Conservation (phyloP, 1,140 invertebrate species). For the Drosophila jambulina region DNA sequence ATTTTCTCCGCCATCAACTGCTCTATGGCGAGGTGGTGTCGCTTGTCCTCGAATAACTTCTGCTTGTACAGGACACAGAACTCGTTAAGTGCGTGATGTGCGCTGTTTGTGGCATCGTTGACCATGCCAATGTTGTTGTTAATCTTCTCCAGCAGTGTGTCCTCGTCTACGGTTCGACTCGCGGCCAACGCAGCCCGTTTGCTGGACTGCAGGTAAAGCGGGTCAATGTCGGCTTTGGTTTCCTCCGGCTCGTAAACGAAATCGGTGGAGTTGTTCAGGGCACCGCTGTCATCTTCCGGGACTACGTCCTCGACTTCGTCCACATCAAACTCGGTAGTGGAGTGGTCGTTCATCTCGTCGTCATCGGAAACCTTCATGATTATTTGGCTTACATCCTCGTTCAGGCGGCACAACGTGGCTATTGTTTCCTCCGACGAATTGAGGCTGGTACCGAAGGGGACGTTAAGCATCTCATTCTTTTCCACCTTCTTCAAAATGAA, state of each 20-base stretch:
- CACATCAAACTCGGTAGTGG: constrained; percentile 53
- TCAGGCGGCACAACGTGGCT: constrained; percentile 62
- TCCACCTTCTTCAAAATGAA: constrained; percentile 73
- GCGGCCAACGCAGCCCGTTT: constrained; percentile 26
- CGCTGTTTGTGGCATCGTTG: constrained; percentile 41
- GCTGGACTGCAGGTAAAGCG: constrained; percentile 57
- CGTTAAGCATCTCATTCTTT: constrained; percentile 68
- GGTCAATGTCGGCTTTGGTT: constrained; percentile 58
- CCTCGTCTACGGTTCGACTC: constrained; percentile 23
- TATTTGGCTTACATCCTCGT: constrained; percentile 67
- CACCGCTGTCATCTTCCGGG: constrained; percentile 59
- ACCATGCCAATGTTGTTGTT: constrained; percentile 39
- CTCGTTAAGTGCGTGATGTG: constrained; percentile 49
- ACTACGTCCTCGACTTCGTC: constrained; percentile 74
- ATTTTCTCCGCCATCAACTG: constrained; percentile 68
- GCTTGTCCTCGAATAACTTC: constrained; percentile 60
- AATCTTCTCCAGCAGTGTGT: constrained; percentile 51
- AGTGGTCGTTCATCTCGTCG: constrained; percentile 64
- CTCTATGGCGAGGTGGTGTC: constrained; percentile 61
- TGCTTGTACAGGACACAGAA: constrained; percentile 67
- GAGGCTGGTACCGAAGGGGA: constrained; percentile 62
- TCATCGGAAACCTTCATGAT: constrained; percentile 70
- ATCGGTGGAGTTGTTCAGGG: constrained; percentile 50
- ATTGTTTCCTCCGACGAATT: constrained; percentile 69
- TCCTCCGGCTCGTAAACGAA: constrained; percentile 66